Evolutionary conservation across 2,888 invertebrate genomes (phyloP).

Genomic region (Rambutsinella grinnellia): DNA sequence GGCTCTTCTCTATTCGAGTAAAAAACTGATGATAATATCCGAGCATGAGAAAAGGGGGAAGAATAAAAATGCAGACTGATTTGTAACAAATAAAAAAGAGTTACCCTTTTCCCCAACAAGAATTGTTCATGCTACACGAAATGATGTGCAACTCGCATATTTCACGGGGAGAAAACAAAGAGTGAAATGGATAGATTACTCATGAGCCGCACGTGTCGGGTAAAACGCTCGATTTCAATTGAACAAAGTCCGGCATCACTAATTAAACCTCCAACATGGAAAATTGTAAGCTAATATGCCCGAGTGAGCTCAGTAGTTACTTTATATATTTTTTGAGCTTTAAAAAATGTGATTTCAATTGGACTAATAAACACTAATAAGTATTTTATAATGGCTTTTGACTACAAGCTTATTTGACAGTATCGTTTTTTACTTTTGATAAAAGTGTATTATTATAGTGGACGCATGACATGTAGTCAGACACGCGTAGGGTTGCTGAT

Average conservation of each 20-base stretch:
- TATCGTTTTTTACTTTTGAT: neutral
- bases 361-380: constrained; percentile 17
- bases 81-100: neutral
- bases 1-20: too few species aligned
- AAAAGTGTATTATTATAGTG: neutral
- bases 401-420: neutral
- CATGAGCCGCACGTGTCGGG: constrained; percentile 41
- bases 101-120: neutral
- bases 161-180: constrained; percentile 2
- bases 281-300: neutral
- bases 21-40: too few species aligned
- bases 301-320: too few species aligned
- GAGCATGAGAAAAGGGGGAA: neutral
- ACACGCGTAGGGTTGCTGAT: neutral
- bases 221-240: constrained; percentile 36
- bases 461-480: neutral
- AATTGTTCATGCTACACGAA: neutral
- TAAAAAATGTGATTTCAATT: constrained; percentile 5
- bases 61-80: neutral
- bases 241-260: constrained; percentile 35
- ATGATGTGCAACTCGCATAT: neutral
- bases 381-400: constrained; percentile 25
- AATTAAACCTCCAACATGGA: constrained; percentile 28
- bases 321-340: neutral
- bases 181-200: constrained; percentile 35